Percentiles rank a stretch among this genome's conserved stretches.
These are phyloP conservation scores for Hepsetus odoe DNA, from an alignment of 2,113 vertebrate genomes.

Conservation along the genomic window DNA sequence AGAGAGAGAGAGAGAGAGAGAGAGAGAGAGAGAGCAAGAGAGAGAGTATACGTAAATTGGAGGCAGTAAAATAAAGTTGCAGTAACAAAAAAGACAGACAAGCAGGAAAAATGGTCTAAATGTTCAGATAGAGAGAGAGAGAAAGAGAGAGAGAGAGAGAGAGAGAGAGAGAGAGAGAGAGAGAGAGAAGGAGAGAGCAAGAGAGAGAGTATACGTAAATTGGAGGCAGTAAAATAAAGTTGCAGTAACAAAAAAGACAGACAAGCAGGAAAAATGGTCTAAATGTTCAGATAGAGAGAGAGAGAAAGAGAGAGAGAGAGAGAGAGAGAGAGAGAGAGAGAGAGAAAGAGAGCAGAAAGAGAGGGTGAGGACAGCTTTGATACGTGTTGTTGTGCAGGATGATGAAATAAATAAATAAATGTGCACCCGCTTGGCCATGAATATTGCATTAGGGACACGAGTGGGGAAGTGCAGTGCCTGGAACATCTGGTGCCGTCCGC, in stretches of 20 bases:
- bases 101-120: constrained; percentile 37
- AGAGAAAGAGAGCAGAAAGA: constrained; percentile 30
- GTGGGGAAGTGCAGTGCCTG: constrained; percentile 79
- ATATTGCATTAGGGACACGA: constrained; percentile 83
- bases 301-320: constrained; percentile 10
- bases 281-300: constrained; percentile 50
- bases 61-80: background rate
- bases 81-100: background rate
- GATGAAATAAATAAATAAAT: constrained; percentile 77
- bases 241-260: background rate
- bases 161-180: constrained; percentile 9
- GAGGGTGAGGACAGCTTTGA: constrained; percentile 62
- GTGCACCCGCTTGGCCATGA: constrained; percentile 80
- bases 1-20: constrained; percentile 7
- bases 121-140: constrained; percentile 46
- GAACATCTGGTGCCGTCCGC: constrained; percentile 82
- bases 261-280: constrained; percentile 20
- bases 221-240: background rate
- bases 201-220: no score
- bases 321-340: constrained; percentile 14
- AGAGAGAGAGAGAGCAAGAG: background rate
- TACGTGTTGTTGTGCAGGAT: constrained; percentile 74
- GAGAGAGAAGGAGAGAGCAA: background rate
- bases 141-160: constrained; percentile 15
- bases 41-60: no score